Base-by-base conservation (phyloP, 37 sponge, comb jelly and placozoan species). In the Dysidea cf. avara region DNA sequence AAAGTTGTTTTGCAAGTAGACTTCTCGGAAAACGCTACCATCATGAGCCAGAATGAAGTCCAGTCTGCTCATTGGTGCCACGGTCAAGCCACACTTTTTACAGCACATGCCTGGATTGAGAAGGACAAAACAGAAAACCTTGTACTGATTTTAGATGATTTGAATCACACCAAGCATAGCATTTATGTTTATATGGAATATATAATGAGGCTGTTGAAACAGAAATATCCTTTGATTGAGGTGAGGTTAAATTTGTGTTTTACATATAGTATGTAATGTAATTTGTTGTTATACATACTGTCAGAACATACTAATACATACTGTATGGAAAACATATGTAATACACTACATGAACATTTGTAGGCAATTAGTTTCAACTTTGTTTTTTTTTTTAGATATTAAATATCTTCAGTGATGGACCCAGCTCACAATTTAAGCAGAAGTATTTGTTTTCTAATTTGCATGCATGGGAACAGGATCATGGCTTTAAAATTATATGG, bases 11-110 rank as follows among this genome's bases (percentile, higher is more conserved):
- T 76, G 13, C 67, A 76, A 53, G 67, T 76, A n/a, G 77, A 76
- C 29, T 76, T 76, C 33, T 76, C 77, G 1, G 77, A 76, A 37
- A 76, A 76, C 51, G 77, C 77, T 32, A 69, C 71, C 52, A 69
- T 72, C 36, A 53, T 53, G 16, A 22, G 39, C 20, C 74, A 73
- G 46, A 73, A 57, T 56, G 61, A 76, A 50, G 29, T 64, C 20
- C 77, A 62, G 24, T 48, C 77, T 48, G 77, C 66, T 39, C 79
- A 78, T 49, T 68, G 69, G 79, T 1, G 20, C 21, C 69, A 78
- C 52, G 39, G 28, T 38, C 79, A 68, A 6, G 79, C 69, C 7
- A 77, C 68, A 17, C 22, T 78, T 38, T 78, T 78, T 20, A 78
- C 69, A n/a, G 61, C 79, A 39, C 69, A 78, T 68, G 69, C 69